These are phyloP conservation scores for Poecilobothrus nobilitatus DNA, from an alignment of 2,888 invertebrate genomes.

Conservation along the genomic window DNA sequence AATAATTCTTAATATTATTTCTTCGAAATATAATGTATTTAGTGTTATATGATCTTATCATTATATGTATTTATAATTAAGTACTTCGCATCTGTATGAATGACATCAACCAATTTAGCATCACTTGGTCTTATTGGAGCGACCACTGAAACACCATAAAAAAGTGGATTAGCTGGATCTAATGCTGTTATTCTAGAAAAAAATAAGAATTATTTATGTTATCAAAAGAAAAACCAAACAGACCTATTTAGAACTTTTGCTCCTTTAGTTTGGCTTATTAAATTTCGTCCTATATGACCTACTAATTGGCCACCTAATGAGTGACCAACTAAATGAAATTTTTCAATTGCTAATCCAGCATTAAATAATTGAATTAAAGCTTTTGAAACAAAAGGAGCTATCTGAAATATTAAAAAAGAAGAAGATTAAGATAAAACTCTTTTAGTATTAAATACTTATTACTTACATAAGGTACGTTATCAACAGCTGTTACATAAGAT, in stretches of 20 bases:
- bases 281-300: constrained; percentile 21
- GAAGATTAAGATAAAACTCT: background rate
- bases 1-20: too few species aligned
- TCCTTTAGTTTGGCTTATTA: constrained; percentile 19
- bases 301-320: constrained; percentile 25
- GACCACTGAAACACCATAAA: constrained; percentile 18
- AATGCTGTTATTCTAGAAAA: constrained; percentile 22
- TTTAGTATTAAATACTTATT: background rate
- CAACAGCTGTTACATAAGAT: constrained; percentile 23
- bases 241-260: constrained; percentile 20
- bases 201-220: background rate
- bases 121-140: constrained; percentile 44
- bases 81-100: constrained; percentile 50
- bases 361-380: constrained; percentile 19
- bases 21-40: too few species aligned
- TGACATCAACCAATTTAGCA: constrained; percentile 51
- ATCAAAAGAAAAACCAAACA: background rate
- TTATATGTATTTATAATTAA: too few species aligned
- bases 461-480: constrained; percentile 13
- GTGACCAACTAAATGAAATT: constrained; percentile 25
- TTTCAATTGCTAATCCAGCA: constrained; percentile 22
- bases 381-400: background rate
- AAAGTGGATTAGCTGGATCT: constrained; percentile 26
- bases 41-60: too few species aligned
- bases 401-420: background rate